These are phyloP conservation scores for Hyposoter didymator DNA, from an alignment of 2,888 invertebrate species.

Conservation along the genomic window DNA sequence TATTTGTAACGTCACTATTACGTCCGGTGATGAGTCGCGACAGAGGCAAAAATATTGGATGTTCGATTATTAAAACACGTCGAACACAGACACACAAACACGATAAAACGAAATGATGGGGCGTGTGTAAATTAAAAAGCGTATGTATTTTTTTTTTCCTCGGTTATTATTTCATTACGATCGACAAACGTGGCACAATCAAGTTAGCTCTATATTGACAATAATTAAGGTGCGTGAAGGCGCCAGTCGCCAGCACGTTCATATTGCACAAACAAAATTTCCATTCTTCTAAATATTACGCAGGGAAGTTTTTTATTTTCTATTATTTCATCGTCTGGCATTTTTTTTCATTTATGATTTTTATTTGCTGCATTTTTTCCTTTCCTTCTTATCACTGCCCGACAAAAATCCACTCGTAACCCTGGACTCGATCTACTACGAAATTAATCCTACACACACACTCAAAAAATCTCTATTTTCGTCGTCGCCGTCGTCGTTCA, in stretches of 20 bases:
- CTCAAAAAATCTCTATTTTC: constrained; percentile 46
- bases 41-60: constrained; percentile 61
- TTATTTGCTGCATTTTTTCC: constrained; percentile 80
- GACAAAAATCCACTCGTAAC: constrained; percentile 43
- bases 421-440: constrained; percentile 33
- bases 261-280: constrained; percentile 34
- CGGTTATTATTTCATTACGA: constrained; percentile 21
- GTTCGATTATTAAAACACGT: constrained; percentile 65
- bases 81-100: constrained; percentile 59
- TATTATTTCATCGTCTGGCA: constrained; percentile 74
- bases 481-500: constrained; percentile 66
- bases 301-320: constrained; percentile 69
- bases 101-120: constrained; percentile 14
- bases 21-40: constrained; percentile 62
- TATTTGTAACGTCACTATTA: constrained; percentile 62
- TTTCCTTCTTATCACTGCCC: constrained; percentile 48
- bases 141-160: constrained; percentile 7
- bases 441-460: constrained; percentile 31
- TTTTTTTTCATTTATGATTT: constrained; percentile 81
- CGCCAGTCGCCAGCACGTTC: constrained; percentile 34
- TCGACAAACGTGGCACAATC: constrained; percentile 74
- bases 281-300: constrained; percentile 51
- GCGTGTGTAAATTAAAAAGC: constrained; percentile 39
- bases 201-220: constrained; percentile 72
- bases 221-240: constrained; percentile 29